Base-by-base conservation (phyloP, 2,888 invertebrate species). In the Malthinus flaveolus region DNA sequence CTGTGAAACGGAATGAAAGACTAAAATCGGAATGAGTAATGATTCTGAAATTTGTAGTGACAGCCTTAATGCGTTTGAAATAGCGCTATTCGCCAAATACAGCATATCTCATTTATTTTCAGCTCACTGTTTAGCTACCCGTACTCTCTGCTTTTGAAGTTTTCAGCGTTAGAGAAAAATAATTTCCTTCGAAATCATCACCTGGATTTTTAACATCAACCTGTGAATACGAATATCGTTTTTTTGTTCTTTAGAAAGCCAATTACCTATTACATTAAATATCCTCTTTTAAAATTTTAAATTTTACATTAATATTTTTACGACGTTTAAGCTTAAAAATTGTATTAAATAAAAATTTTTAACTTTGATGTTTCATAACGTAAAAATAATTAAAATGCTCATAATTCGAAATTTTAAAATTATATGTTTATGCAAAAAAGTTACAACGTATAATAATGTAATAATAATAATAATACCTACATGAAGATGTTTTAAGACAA, bases 41-140 rank as follows among this genome's bases (percentile, higher is more conserved):
- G 71, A 72, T 68, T 71, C 66, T 61, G 63, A 72, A 73, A 74
- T 71, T 70, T 68, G 69, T 68, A 66, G 70, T 69, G 74, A 74
- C 74, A 72, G 68, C 63, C 66, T 65, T 71, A 73, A 72, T 71
- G 66, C 73, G 67, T 62, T 64, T 64, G 68, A 65, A 71, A 69
- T 67, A 60, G 65, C 67, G 63, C 64, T 66, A 66, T 66, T 65
- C 67, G 63, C 63, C 65, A 63, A 62, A 65, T 55, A 65, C 67
- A 64, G 64, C 64, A 65, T 66, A 70, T 70, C 70, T 69, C 68
- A 68, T 70, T 70, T 70, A 70, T 70, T 68, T 68, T 61, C 68
- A 61, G 64, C 62, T 67, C 64, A 61, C 62, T 63, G 67, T 66
- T 67, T 67, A 64, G 64, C 64, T 15, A 42, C 23, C 23, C 23